Conservation (phyloP, 92 coral and sea anemone species). For the Porites cylindrica region DNA sequence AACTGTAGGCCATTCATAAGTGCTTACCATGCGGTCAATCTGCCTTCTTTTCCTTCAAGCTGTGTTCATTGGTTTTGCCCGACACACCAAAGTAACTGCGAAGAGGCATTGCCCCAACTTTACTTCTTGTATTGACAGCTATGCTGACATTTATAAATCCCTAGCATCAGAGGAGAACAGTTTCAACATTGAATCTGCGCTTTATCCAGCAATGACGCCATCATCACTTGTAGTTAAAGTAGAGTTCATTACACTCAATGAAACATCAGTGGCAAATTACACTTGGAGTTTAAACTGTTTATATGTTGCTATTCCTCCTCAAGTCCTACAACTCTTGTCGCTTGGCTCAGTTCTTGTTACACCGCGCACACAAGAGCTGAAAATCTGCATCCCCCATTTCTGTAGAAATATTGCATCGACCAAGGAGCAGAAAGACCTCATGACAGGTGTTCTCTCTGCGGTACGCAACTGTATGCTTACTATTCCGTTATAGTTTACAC, state of each 20-base stretch:
- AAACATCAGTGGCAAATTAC: neutral
- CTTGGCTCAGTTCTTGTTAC: conserved; percentile 7
- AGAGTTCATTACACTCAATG: neutral
- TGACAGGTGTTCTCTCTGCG: neutral
- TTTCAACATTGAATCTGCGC: conserved; percentile 19
- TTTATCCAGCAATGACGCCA: neutral
- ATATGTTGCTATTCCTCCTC: conserved; percentile 1
- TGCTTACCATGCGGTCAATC: too few relatives aligned
- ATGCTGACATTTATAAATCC: neutral
- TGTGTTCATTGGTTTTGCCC: neutral
- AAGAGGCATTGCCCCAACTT: neutral
- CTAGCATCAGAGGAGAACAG: conserved; percentile 1
- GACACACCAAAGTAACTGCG: neutral
- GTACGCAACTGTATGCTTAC: neutral
- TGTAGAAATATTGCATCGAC: neutral
- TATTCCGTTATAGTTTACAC: too few relatives aligned
- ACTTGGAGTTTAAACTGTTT: conserved; percentile 6
- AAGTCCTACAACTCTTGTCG: neutral
- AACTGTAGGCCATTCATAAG: too few relatives aligned
- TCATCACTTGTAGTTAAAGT: neutral
- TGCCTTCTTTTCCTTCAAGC: too few relatives aligned
- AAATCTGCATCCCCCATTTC: neutral
- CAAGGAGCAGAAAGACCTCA: neutral
- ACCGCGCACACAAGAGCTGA: neutral
- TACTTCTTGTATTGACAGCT: neutral